Base-by-base conservation (phyloP, 2,797 vertebrate genomes). In the Crax fasciolata region DNA sequence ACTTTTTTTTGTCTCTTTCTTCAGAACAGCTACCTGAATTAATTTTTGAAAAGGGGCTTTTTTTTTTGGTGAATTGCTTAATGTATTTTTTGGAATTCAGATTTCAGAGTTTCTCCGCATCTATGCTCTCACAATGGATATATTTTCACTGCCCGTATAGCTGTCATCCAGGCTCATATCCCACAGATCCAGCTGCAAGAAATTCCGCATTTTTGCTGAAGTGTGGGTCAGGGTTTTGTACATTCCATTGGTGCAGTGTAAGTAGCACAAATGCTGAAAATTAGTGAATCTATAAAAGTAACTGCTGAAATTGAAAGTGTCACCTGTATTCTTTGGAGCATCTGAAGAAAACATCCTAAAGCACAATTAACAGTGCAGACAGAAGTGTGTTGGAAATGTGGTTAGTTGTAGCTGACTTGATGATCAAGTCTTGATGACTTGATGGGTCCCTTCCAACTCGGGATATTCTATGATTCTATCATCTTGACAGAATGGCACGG, bases 21-120 rank as follows among this genome's bases (percentile, higher is more conserved):
- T 70, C 49, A 63, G 35, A 88, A 63, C 77, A 78, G 44, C 87
- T 71, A 63, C n/a, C n/a, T 84, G 83, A 87, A 92, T 81, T 41
- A 51, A 24, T 61, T 82, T 72, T 57, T 92, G 43, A 39, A 48
- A 48, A 58, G 83, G 12, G 7, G 25, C 19, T 46, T 39, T 0
- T 1, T 57, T 90, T 73, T 73, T 70, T 51, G 4, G 25, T 51
- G 39, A 19, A 28, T 44, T 76, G 48, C 30, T 75, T 76, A 58
- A 43, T 79, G 32, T 70, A 24, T 94, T 67, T 73, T 23, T 25
- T 90, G 82, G 77, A 94, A 66, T 27, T 20, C 54, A 54, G 44
- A 51, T 38, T 84, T 78, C 5, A 41, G 43, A 68, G 9, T 63
- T 92, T 58, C 49, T 39, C 55, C 80, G 59, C 25, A 51, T 46